Evolutionary conservation across 2,888 invertebrate species (phyloP).

Genomic region (Eupithecia abbreviata): DNA sequence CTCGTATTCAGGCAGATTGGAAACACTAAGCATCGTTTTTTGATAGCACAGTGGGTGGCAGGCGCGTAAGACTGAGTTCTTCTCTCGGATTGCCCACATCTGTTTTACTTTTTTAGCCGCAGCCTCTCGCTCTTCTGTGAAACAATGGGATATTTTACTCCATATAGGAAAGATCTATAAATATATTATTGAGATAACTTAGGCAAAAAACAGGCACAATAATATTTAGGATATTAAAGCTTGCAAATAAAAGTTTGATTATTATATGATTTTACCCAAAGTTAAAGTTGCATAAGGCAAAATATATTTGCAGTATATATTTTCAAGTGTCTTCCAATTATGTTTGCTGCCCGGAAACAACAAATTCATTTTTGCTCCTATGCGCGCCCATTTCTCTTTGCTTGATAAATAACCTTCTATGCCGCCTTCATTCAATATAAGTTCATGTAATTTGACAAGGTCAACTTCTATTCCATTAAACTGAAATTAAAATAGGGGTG

Average conservation of each 20-base stretch:
- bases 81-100: constrained; percentile 88
- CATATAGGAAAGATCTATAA: too few species aligned
- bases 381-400: constrained; percentile 93
- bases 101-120: constrained; percentile 89
- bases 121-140: constrained; percentile 88
- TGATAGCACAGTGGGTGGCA: constrained; percentile 64
- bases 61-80: constrained; percentile 61
- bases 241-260: background rate
- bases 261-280: constrained; percentile 76
- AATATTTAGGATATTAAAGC: too few species aligned
- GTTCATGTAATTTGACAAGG: constrained; percentile 91
- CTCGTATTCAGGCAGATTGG: constrained; percentile 66
- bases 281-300: constrained; percentile 94
- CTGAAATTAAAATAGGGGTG: constrained; percentile 64
- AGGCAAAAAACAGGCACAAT: too few species aligned
- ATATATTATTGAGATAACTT: too few species aligned
- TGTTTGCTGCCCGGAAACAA: constrained; percentile 89
- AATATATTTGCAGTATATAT: constrained; percentile 95
- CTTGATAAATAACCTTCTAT: constrained; percentile 94
- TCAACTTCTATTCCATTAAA: constrained; percentile 96
- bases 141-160: background rate
- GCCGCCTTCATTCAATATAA: constrained; percentile 90
- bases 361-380: constrained; percentile 94
- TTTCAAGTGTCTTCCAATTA: constrained; percentile 90
- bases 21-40: constrained; percentile 56